Evolutionary conservation across 1,140 invertebrate species (phyloP).

Genomic region (Drosophila azteca): DNA sequence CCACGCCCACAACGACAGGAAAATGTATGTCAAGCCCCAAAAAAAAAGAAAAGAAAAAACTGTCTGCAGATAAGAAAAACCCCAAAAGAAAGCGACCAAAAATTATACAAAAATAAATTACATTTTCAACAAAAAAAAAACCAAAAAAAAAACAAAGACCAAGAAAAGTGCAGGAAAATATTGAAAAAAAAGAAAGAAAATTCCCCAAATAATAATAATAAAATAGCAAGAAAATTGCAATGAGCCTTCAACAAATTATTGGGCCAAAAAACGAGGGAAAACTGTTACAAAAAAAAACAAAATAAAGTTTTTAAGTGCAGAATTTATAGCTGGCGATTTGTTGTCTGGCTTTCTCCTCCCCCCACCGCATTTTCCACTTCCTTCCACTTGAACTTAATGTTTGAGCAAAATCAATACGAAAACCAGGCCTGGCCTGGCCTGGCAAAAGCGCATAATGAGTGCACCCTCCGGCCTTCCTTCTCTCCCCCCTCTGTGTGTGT

Average conservation of each 20-base stretch:
- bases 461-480: constrained; percentile 1
- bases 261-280: constrained; percentile 30
- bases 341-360: constrained; percentile 54
- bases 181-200: too few relatives aligned
- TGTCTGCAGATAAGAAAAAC: constrained; percentile 18
- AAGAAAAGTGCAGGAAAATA: constrained; percentile 44
- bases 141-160: neutral
- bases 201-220: neutral
- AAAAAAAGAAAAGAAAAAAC: constrained; percentile 15
- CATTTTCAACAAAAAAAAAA: constrained; percentile 17
- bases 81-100: constrained; percentile 15
- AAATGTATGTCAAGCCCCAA: constrained; percentile 32
- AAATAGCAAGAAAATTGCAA: constrained; percentile 25
- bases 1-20: constrained; percentile 26
- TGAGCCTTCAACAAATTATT: constrained; percentile 1
- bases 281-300: constrained; percentile 59
- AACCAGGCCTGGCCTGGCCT: constrained; percentile 17
- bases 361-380: neutral
- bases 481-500: constrained; percentile 8
- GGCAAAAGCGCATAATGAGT: constrained; percentile 57
- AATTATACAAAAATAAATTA: constrained; percentile 54
- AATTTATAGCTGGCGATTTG: constrained; percentile 76
- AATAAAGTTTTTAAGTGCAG: constrained; percentile 69
- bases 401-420: constrained; percentile 71
- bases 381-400: constrained; percentile 61